Conservation (phyloP, 2,797 vertebrate genomes). For the Pagetopsis macropterus region DNA sequence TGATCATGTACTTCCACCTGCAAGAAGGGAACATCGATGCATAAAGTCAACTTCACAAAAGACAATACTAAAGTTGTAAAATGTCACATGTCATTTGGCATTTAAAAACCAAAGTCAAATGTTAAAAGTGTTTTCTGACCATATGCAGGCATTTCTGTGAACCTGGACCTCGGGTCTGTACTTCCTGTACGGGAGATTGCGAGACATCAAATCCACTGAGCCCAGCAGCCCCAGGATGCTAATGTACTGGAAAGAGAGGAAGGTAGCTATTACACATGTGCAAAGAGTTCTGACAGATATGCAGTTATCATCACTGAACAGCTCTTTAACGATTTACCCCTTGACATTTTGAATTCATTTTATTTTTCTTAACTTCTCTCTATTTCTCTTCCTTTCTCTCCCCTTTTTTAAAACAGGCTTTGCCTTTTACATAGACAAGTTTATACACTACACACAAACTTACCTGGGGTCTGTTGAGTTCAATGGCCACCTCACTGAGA, state of each 20-base stretch:
- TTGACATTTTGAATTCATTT: background rate
- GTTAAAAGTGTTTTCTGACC: conserved; percentile 80
- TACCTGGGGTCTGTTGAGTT: conserved; percentile 95
- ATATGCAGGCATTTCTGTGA: conserved; percentile 84
- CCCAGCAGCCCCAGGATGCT: conserved; percentile 97
- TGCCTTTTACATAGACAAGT: background rate
- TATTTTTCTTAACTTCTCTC: background rate
- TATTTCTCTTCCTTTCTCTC: background rate
- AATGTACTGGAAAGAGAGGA: conserved; percentile 87
- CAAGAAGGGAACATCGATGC: background rate
- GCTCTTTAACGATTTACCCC: background rate
- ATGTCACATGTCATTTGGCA: background rate
- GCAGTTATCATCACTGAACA: conserved; percentile 13
- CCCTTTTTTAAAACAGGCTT: background rate
- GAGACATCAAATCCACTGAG: conserved; percentile 96
- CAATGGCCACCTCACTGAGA: conserved; percentile 91
- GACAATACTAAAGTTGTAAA: background rate
- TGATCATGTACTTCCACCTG: conserved; percentile 94
- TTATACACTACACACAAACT: conserved; percentile 6
- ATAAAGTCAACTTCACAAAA: background rate
- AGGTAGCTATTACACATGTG: conserved; percentile 31
- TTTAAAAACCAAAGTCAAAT: background rate
- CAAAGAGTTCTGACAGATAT: conserved; percentile 8
- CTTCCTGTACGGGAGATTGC: conserved; percentile 95
- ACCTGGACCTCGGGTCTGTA: conserved; percentile 89